Evolutionary conservation across 35 echinoderm and acorn worm genomes (phyloP).

Genomic region (Lytechinus variegatus): DNA sequence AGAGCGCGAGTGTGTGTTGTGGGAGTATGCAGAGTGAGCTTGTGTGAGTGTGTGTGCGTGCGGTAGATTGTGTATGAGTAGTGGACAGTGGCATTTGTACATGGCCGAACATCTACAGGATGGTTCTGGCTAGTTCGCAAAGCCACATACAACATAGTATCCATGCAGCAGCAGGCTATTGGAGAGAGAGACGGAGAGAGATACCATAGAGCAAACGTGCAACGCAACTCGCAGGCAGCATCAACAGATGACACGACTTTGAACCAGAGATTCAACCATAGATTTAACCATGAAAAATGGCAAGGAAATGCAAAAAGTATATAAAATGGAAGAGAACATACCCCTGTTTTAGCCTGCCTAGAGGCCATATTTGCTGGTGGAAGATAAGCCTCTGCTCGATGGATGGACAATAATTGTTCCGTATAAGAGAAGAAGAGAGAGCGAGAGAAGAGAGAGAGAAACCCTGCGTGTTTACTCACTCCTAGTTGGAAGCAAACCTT

Average conservation of each 20-base stretch:
- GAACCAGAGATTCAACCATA: neutral
- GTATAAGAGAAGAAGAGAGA: neutral
- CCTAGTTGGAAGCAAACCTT: neutral
- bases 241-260: neutral
- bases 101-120: neutral
- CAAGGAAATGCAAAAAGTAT: neutral
- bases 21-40: neutral
- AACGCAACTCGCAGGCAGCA: neutral
- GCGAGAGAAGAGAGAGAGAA: neutral
- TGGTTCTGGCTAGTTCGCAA: neutral
- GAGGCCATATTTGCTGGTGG: constrained; percentile 37
- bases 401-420: neutral
- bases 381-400: neutral
- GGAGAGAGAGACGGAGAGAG: constrained; percentile 10
- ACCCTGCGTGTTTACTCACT: neutral
- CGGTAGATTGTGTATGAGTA: neutral
- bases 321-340: neutral
- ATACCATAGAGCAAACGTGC: neutral
- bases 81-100: constrained; percentile 9
- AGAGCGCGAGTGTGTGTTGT: neutral
- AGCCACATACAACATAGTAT: constrained; percentile 39
- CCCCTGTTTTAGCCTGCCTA: constrained; percentile 24
- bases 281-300: neutral
- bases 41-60: neutral
- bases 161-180: neutral